Conservation (phyloP, 2,113 vertebrate species). For the Channa maculata region DNA sequence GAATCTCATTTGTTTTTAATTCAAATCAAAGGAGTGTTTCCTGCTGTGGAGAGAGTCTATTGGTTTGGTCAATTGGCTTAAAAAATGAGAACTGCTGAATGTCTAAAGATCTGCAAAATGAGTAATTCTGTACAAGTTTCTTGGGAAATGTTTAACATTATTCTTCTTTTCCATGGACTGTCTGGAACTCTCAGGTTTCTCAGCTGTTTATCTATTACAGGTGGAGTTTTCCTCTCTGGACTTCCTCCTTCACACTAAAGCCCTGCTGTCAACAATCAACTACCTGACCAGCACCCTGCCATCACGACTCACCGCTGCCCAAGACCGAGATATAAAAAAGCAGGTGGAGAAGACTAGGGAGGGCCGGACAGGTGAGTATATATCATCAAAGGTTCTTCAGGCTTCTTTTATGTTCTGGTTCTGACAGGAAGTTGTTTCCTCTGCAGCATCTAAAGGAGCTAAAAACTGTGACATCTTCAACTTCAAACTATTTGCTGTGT, state of each 20-base stretch:
- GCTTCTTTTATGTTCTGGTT: rapidly evolving
- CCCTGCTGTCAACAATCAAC: constrained; percentile 90
- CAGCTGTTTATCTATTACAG: constrained; percentile 70
- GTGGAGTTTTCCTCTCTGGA: constrained; percentile 94
- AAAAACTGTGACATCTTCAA: constrained; percentile 86
- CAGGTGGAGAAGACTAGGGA: constrained; percentile 64
- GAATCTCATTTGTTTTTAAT: too few relatives aligned
- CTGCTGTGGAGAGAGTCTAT: too few relatives aligned
- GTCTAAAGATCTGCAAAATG: too few relatives aligned
- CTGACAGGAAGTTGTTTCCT: neutral
- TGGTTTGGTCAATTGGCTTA: too few relatives aligned
- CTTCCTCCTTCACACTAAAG: constrained; percentile 91
- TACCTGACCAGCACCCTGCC: constrained; percentile 86
- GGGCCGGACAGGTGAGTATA: constrained; percentile 82
- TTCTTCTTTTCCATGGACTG: neutral
- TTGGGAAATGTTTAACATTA: neutral
- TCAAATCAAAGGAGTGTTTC: too few relatives aligned
- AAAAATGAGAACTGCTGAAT: too few relatives aligned
- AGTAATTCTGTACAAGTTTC: too few relatives aligned
- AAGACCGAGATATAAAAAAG: constrained; percentile 56
- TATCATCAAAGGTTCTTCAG: neutral
- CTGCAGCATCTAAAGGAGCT: constrained; percentile 72
- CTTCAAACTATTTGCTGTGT: constrained; percentile 90
- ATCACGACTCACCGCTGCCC: constrained; percentile 32
- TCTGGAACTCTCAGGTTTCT: neutral